Base-by-base conservation (phyloP, 2,797 vertebrate genomes). In the Pipistrellus pipistrellus region DNA sequence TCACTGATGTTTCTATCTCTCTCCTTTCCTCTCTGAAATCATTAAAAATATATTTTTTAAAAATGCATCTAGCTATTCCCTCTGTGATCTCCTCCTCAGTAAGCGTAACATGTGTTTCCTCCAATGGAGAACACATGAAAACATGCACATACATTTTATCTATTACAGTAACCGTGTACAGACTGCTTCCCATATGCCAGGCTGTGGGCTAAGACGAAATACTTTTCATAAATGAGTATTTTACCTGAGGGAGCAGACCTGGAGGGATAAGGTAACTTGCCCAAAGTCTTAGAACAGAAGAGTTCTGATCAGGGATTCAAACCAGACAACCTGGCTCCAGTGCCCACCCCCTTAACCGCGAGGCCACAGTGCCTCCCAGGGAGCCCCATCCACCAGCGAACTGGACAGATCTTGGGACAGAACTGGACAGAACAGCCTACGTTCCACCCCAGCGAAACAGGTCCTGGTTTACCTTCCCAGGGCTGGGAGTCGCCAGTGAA, bases 381-480 rank as follows among this genome's bases (percentile, higher is more conserved):
- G 57, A 15, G 1, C 4, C 84, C 44, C 14, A 23, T 10, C 27
- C 55, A 51, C 17, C 88, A 41, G 10, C 0, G 11, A 72, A 69
- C 73, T 17, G 20, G 85, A 57, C 25, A 30, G n/a, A 48, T 32
- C 75, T 57, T 6, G 20, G 53, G 72, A 51, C 41, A 38, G 62
- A 86, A n/a, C 32, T 13, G 48, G 71, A 68, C 75, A 9, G 77
- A 32, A 57, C 35, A 64, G 41, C 21, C 51, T 23, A 0, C 4
- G 25, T 46, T 51, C 82, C n/a, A 35, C 3, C 30, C 46, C 41
- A 64, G 68, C 8, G 17, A 73, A 71, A 55, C 88, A 91, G 87
- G 85, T 92, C 44, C 53, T 25, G 13, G 53, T 82, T 93, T 81
- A 90, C 93, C 69, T 38, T 71, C 88, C 38, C 30, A 12, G 4